Conservation (phyloP, 2,888 invertebrate genomes). For the Invenusta paracnida region DNA sequence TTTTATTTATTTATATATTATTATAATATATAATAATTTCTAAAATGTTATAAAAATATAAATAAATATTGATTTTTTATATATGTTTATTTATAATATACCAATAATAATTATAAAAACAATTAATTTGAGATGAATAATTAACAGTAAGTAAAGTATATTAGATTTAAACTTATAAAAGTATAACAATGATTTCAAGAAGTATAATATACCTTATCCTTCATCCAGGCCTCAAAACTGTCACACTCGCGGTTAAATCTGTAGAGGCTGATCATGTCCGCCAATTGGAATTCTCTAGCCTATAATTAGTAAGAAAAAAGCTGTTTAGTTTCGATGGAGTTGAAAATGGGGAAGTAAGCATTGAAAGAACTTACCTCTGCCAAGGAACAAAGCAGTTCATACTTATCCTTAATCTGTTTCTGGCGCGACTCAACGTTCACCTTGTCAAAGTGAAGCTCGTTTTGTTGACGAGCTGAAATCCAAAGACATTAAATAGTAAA, state of each 20-base stretch:
- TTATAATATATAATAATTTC: too few relatives aligned
- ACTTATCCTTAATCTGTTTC: conserved; percentile 74
- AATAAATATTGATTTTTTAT: too few relatives aligned
- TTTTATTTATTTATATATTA: too few relatives aligned
- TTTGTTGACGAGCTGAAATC: conserved; percentile 55
- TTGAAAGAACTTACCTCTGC: conserved; percentile 64
- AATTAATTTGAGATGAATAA: too few relatives aligned
- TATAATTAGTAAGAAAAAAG: conserved; percentile 56
- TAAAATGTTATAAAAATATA: too few relatives aligned
- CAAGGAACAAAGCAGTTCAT: conserved; percentile 74
- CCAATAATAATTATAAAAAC: too few relatives aligned
- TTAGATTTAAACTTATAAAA: not conserved
- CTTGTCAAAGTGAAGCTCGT: conserved; percentile 65
- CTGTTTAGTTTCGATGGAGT: not conserved
- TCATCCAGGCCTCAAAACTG: conserved; percentile 94
- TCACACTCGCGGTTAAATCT: conserved; percentile 93
- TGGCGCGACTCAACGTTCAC: conserved; percentile 77
- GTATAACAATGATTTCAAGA: not conserved
- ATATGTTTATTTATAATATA: too few relatives aligned
- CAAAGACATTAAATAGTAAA: conserved; percentile 44
- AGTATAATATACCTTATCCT: conserved; percentile 70
- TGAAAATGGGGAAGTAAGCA: conserved; percentile 27
- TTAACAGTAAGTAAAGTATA: too few relatives aligned
- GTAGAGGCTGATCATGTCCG: conserved; percentile 84
- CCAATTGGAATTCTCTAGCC: conserved; percentile 75